Evolutionary conservation across 2,113 vertebrate genomes (phyloP).

Genomic region (Anhinga rufa): DNA sequence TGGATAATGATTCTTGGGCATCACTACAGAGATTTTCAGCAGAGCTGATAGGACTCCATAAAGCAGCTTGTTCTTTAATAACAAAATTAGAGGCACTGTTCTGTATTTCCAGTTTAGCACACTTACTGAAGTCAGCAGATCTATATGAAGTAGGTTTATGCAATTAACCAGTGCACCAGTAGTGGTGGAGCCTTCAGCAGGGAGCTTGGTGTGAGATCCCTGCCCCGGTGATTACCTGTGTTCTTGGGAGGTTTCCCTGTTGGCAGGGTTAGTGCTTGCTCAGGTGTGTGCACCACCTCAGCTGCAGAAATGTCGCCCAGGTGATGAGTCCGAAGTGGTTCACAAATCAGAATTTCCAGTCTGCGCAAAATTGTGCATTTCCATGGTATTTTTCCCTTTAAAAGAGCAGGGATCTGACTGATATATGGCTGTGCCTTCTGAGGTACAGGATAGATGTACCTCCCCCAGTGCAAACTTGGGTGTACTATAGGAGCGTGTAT

Average conservation of each 20-base stretch:
- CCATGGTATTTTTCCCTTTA: not conserved
- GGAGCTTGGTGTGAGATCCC: not conserved
- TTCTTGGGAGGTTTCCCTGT: not conserved
- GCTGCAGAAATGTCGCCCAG: not conserved
- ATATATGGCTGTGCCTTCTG: not conserved
- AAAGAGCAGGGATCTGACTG: not conserved
- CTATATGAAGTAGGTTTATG: not conserved
- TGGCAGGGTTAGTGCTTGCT: not conserved
- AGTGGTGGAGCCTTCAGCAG: not conserved
- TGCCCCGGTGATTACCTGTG: not conserved
- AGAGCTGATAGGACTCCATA: not conserved
- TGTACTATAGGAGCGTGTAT: rapidly evolving
- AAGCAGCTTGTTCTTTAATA: not conserved
- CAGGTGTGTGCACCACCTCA: not conserved
- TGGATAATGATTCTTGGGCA: not conserved
- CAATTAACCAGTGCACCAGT: too few species aligned
- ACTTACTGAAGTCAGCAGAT: not conserved
- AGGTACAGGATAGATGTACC: not conserved
- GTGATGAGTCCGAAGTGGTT: not conserved
- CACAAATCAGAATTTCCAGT: not conserved
- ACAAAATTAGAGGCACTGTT: not conserved
- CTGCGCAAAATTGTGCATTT: not conserved
- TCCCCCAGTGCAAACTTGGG: not conserved
- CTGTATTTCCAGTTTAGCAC: not conserved
- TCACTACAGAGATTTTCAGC: not conserved